A percentile compares a stretch with the other conserved stretches of the same genome.
phyloP scores from a whole-genome alignment of 2,888 invertebrate genomes.

The Chouioia cunea region DNA sequence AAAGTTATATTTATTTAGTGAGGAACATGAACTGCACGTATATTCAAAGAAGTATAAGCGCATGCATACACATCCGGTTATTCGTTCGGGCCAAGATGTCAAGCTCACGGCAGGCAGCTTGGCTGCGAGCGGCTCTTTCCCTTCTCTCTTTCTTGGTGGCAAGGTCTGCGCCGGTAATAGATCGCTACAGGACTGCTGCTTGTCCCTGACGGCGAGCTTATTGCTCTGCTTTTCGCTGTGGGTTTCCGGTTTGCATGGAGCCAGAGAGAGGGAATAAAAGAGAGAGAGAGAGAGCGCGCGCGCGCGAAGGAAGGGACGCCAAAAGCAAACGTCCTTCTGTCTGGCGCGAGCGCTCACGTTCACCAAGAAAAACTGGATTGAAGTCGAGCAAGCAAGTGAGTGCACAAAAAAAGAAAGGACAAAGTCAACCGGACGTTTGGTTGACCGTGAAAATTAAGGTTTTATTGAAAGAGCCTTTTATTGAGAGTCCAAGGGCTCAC shows the following conservation, averaged over 20 bases:
- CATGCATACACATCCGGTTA: neutral
- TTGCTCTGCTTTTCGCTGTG: slow-evolving; percentile 37
- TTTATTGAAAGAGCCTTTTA: slow-evolving; percentile 31
- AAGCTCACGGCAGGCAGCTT: slow-evolving; percentile 23
- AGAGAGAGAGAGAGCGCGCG: too few species aligned
- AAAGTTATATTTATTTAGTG: too few species aligned
- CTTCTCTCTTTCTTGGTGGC: neutral
- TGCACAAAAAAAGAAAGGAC: neutral
- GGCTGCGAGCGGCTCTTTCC: neutral
- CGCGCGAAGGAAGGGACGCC: slow-evolving; percentile 17
- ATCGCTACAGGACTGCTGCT: slow-evolving; percentile 47
- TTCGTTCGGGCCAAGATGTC: slow-evolving; percentile 39
- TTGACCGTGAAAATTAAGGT: slow-evolving; percentile 44
- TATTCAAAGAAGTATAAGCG: neutral
- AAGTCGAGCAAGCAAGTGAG: too few species aligned
- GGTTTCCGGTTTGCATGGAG: slow-evolving; percentile 36
- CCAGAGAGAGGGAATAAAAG: neutral
- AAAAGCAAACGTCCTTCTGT: slow-evolving; percentile 27
- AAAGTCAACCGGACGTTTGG: slow-evolving; percentile 13
- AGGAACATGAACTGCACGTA: too few species aligned
- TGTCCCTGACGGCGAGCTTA: slow-evolving; percentile 51
- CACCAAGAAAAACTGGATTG: too few species aligned
- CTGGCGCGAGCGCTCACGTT: neutral
- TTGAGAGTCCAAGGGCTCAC: slow-evolving; percentile 12
- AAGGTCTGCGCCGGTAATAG: slow-evolving; percentile 44